These are phyloP conservation scores for Steromphala cineraria DNA, from an alignment of 2,888 invertebrate genomes.

Conservation along the genomic window DNA sequence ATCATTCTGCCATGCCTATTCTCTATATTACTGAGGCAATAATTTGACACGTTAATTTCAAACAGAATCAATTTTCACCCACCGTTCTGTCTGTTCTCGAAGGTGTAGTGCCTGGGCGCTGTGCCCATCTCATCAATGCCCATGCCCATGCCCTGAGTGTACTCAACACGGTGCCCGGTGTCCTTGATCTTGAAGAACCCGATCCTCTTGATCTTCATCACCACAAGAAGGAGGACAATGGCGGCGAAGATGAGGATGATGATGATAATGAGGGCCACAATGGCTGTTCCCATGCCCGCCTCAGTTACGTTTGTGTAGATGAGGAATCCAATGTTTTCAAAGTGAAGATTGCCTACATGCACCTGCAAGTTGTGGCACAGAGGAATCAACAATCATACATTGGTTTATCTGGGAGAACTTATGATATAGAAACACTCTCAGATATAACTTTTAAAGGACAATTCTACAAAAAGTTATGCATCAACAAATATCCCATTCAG, in stretches of 20 bases:
- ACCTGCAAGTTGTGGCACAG: constrained; percentile 48
- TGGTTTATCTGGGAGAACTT: no score
- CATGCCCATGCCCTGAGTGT: constrained; percentile 11
- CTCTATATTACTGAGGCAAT: no score
- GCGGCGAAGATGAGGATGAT: constrained; percentile 49
- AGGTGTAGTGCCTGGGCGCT: background rate
- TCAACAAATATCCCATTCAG: no score
- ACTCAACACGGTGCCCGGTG: constrained; percentile 11
- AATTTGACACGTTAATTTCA: no score
- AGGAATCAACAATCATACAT: background rate
- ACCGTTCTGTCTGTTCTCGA: constrained; percentile 42
- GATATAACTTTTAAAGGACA: no score
- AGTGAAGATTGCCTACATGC: constrained; percentile 52
- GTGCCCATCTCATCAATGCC: background rate
- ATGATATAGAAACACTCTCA: no score
- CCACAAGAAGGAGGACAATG: constrained; percentile 46
- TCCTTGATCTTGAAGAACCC: constrained; percentile 46
- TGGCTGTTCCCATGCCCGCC: constrained; percentile 33
- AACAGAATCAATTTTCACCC: background rate
- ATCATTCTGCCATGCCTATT: no score
- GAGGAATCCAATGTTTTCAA: constrained; percentile 55
- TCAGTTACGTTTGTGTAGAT: constrained; percentile 37
- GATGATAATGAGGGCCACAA: constrained; percentile 50
- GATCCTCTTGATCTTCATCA: constrained; percentile 56
- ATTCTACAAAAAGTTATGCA: no score